Evolutionary conservation across 2,113 vertebrate species (phyloP).

Genomic region (Platichthys flesus): DNA sequence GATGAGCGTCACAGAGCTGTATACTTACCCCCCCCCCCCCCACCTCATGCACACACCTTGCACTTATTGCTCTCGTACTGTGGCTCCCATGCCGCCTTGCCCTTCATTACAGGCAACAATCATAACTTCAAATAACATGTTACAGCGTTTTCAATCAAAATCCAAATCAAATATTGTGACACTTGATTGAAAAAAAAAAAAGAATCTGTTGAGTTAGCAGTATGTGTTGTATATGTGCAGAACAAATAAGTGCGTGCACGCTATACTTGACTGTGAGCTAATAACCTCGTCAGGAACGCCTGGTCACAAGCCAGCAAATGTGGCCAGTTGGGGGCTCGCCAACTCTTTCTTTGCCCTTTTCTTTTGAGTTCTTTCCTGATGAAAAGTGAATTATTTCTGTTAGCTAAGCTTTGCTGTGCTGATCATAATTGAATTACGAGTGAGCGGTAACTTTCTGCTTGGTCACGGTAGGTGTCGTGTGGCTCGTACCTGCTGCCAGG

Average conservation of each 20-base stretch:
- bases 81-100: slow-evolving; percentile 25
- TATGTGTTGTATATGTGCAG: not conserved
- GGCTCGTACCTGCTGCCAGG: slow-evolving; percentile 66
- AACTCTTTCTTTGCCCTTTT: slow-evolving; percentile 70
- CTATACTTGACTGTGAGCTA: slow-evolving; percentile 56
- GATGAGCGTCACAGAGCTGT: too few species aligned
- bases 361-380: slow-evolving; percentile 70
- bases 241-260: slow-evolving; percentile 43
- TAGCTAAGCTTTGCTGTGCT: slow-evolving; percentile 69
- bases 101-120: slow-evolving; percentile 24
- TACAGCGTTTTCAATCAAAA: not conserved
- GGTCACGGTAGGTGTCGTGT: slow-evolving; percentile 73
- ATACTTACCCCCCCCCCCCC: not conserved
- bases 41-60: slow-evolving; percentile 9
- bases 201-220: not conserved
- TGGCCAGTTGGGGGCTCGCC: slow-evolving; percentile 69
- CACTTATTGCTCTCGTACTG: slow-evolving; percentile 19
- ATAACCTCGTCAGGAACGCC: slow-evolving; percentile 55
- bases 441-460: slow-evolving; percentile 68
- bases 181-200: not conserved
- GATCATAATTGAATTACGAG: slow-evolving; percentile 67
- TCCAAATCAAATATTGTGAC: not conserved
- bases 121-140: not conserved
- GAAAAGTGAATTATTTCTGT: slow-evolving; percentile 67
- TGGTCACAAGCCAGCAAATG: slow-evolving; percentile 72